Percentiles rank a stretch among this genome's conserved stretches.
phyloP scores from a whole-genome alignment of 2,888 invertebrate species.

The Uloborus plumipes region DNA sequence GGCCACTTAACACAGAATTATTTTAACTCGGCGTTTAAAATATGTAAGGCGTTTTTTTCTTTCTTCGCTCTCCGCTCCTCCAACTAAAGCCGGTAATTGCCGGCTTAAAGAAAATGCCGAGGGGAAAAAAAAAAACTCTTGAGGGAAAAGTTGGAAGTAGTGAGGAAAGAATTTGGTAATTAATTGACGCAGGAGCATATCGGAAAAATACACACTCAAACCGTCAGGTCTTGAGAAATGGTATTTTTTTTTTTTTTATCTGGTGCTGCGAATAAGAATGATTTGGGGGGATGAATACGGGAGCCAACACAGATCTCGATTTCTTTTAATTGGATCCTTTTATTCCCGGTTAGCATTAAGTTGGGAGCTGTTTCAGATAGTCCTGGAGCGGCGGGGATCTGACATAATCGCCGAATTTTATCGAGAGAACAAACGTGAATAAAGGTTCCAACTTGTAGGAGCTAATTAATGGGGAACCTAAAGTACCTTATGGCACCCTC shows the following conservation, averaged over 20 bases:
- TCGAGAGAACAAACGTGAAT: too few relatives aligned
- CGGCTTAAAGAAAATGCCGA: conserved; percentile 44
- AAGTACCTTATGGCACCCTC: too few relatives aligned
- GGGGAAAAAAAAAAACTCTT: conserved; percentile 24
- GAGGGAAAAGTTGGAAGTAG: conserved; percentile 6
- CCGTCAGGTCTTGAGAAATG: conserved; percentile 42
- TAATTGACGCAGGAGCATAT: conserved; percentile 58
- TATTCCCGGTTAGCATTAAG: too few relatives aligned
- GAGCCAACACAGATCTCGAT: too few relatives aligned
- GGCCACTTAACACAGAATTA: conserved; percentile 57
- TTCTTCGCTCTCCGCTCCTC: conserved; percentile 10
- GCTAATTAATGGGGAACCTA: too few relatives aligned
- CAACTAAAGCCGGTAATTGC: conserved; percentile 39
- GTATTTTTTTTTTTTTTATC: conserved; percentile 37
- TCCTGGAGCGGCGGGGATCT: too few relatives aligned
- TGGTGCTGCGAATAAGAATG: too few relatives aligned
- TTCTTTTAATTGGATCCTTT: too few relatives aligned
- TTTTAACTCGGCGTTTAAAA: conserved; percentile 51
- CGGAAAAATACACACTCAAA: conserved; percentile 53
- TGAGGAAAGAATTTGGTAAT: conserved; percentile 35
- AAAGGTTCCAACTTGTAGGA: too few relatives aligned
- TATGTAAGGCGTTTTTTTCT: conserved; percentile 54
- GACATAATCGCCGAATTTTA: too few relatives aligned
- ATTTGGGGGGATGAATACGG: too few relatives aligned
- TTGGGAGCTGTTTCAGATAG: too few relatives aligned